These are phyloP conservation scores for Nemoura dubitans DNA, from an alignment of 2,888 invertebrate species.

Conservation along the genomic window DNA sequence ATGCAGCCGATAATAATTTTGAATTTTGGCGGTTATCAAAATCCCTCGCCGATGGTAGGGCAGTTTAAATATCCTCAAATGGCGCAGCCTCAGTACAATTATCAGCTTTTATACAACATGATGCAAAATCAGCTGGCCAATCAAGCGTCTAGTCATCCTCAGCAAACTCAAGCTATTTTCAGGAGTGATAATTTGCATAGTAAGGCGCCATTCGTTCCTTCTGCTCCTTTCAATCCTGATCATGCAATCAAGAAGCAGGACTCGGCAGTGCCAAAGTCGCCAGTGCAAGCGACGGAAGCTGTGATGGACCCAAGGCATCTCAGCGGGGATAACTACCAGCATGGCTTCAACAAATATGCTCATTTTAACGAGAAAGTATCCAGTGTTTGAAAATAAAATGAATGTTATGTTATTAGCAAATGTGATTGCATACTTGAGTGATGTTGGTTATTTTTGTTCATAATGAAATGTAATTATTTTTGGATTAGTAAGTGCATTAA, in stretches of 20 bases:
- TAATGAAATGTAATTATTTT: background rate
- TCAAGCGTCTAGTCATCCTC: background rate
- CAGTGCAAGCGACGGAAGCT: background rate
- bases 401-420: background rate
- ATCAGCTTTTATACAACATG: background rate
- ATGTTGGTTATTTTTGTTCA: background rate
- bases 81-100: background rate
- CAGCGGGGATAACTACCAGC: background rate
- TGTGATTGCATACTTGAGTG: background rate
- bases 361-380: background rate
- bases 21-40: background rate
- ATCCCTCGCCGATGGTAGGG: background rate
- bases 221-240: background rate
- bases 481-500: background rate
- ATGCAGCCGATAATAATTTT: background rate
- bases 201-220: background rate
- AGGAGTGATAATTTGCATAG: background rate
- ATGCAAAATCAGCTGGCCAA: background rate
- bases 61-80: background rate
- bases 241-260: background rate
- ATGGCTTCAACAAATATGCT: background rate
- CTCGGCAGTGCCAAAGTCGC: background rate
- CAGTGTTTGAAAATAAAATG: background rate
- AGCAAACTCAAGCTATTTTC: background rate
- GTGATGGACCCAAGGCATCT: background rate